Conservation (phyloP, 2,113 vertebrate species). For the Pelusios castaneus region DNA sequence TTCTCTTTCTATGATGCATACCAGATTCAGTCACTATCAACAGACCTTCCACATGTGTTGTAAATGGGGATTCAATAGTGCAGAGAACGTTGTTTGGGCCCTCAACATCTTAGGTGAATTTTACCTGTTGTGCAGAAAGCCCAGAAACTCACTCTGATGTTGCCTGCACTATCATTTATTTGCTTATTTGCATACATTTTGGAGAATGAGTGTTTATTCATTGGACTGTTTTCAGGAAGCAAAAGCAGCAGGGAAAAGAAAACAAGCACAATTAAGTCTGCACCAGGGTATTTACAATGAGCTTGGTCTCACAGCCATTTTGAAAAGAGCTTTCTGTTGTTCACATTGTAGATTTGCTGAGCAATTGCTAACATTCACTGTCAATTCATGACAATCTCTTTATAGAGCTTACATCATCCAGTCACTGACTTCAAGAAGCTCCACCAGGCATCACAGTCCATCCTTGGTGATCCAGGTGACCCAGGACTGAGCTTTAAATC, state of each 20-base stretch:
- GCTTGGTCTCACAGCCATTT: slow-evolving; percentile 38
- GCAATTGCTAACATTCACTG: neutral
- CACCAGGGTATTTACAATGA: neutral
- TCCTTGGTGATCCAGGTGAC: neutral
- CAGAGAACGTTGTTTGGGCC: neutral
- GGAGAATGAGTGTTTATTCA: slow-evolving; percentile 30
- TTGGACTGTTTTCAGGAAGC: neutral
- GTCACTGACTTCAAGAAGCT: neutral
- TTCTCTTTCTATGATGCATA: neutral
- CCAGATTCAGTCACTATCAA: slow-evolving; percentile 4
- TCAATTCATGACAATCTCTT: neutral
- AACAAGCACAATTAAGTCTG: slow-evolving; percentile 22
- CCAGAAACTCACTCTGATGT: neutral
- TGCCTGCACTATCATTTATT: neutral
- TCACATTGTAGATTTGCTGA: neutral
- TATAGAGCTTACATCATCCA: neutral
- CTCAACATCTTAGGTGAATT: neutral
- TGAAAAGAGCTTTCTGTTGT: slow-evolving; percentile 1
- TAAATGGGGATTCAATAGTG: neutral
- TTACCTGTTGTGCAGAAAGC: neutral
- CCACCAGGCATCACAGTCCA: neutral
- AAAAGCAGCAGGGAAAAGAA: neutral
- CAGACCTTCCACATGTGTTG: neutral
- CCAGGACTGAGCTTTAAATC: neutral
- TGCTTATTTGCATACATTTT: neutral